Base-by-base conservation (phyloP, 2,888 invertebrate genomes). In the Silvanus unidentatus region DNA sequence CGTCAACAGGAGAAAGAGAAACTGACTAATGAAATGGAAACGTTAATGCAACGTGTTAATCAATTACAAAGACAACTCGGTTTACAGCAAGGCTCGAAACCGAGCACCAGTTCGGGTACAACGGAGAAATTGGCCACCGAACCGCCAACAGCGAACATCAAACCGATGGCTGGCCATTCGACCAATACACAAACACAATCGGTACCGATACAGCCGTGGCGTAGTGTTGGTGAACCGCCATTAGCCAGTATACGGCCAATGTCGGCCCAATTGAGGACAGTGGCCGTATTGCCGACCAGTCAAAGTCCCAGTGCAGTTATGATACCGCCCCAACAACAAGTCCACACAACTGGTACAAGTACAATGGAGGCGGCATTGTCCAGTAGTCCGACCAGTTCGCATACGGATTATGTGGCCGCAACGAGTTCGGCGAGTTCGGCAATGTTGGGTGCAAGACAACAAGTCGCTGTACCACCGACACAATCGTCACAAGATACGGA, bases 191-290 rank as follows among this genome's bases (percentile, higher is more conserved):
- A 71, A 59, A 70, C 71, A 28, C 75, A 75, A 49, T 73, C 77
- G 29, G 79, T 77, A 62, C 77, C 79, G 2, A 79, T 81, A 32
- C 77, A 76, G n/a, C 79, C 81, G 14, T 81, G 86, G 69, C 79
- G 87, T 13, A 71, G 67, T 49, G 84, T 84, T 2, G 80, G 85
- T 3, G 88, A 89, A 66, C 90, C 93, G 1, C 93, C 88, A 0
- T 76, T 94, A 50, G 96, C 95, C 13, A 93, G 94, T 58, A 95
- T 96, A 60, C 78, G 94, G 28, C 95, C 95, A 0, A 92, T 95
- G 80, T 85, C 87, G 1, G 81, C 84, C 42, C 83, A 82, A 40
- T 75, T 81, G 29, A 73, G 84, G 43, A 86, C 84, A 54, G 70
- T 69, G 2, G 70, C 72, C 16, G 88, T 91, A 43, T 75, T 88